A percentile compares a stretch with the other conserved stretches of the same genome.
phyloP scores from a whole-genome alignment of 64 coral and sea anemone genomes.

The Montipora foliosa region DNA sequence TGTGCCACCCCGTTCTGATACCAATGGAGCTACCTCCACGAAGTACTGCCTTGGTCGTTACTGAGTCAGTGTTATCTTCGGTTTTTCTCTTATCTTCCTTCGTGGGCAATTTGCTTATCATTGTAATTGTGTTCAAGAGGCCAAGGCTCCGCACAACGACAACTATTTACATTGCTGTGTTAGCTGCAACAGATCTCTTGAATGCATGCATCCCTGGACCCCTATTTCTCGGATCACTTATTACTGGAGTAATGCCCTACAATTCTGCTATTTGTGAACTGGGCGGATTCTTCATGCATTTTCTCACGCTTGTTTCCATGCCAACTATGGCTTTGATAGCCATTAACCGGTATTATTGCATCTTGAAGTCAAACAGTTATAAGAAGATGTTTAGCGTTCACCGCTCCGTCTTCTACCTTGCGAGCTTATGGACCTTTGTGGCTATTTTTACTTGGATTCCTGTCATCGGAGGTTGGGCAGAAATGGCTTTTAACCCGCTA shows the following conservation, averaged over 20 bases:
- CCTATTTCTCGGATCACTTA: neutral
- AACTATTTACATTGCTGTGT: neutral
- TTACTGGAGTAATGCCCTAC: neutral
- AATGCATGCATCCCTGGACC: neutral
- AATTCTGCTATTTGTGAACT: neutral
- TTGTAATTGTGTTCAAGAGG: conserved; percentile 9
- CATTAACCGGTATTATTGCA: conserved; percentile 12
- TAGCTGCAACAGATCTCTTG: conserved; percentile 33
- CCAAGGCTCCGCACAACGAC: conserved; percentile 4
- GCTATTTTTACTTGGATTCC: conserved; percentile 44
- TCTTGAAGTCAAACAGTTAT: neutral
- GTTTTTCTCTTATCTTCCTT: neutral
- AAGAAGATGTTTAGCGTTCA: conserved; percentile 24
- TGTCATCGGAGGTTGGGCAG: conserved; percentile 9
- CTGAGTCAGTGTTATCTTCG: neutral
- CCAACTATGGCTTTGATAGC: conserved; percentile 46
- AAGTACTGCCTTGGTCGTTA: neutral
- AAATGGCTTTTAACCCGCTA: conserved; percentile 6
- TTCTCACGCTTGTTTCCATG: neutral
- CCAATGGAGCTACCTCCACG: neutral
- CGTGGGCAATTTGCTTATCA: conserved; percentile 6
- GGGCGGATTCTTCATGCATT: conserved; percentile 10
- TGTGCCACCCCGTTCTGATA: neutral
- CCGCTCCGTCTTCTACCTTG: conserved; percentile 26
- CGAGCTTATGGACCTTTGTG: conserved; percentile 43